phyloP scores from a whole-genome alignment of 2,113 vertebrate genomes.

The Xenopus tropicalis region DNA sequence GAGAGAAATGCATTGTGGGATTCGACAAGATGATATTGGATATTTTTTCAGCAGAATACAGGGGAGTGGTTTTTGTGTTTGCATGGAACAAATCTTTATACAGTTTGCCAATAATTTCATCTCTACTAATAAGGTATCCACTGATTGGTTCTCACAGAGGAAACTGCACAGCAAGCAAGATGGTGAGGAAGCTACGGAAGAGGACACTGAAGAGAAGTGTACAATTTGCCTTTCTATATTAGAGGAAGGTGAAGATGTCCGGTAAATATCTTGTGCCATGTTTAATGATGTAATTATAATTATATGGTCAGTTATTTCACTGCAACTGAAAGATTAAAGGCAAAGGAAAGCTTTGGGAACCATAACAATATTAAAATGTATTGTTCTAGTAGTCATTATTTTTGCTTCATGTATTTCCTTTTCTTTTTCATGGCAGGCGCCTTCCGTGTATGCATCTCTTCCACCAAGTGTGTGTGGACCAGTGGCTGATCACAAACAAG shows the following conservation, averaged over 20 bases:
- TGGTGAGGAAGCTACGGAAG: constrained; percentile 90
- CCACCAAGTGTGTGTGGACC: constrained; percentile 98
- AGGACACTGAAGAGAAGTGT: constrained; percentile 98
- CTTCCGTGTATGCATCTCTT: constrained; percentile 99
- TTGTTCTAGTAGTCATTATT: too few species aligned
- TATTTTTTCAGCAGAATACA: not conserved
- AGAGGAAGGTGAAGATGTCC: constrained; percentile 99
- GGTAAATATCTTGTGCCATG: constrained; percentile 65
- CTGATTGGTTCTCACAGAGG: constrained; percentile 90
- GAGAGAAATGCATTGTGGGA: too few species aligned
- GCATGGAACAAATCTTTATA: constrained; percentile 60
- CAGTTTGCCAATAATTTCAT: constrained; percentile 80
- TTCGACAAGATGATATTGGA: too few species aligned
- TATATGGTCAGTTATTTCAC: too few species aligned
- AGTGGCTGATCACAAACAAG: constrained; percentile 98
- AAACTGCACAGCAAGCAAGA: constrained; percentile 97
- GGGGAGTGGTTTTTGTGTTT: constrained; percentile 20
- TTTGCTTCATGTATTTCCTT: constrained; percentile 60
- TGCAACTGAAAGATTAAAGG: too few species aligned
- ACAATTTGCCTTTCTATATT: constrained; percentile 98
- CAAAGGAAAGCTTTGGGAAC: too few species aligned
- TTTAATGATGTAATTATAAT: too few species aligned
- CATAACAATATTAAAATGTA: too few species aligned
- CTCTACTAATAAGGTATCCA: constrained; percentile 84
- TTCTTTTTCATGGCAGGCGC: constrained; percentile 66